Evolutionary conservation across 2,113 vertebrate genomes (phyloP).

Genomic region (Formicarius rufipectus): DNA sequence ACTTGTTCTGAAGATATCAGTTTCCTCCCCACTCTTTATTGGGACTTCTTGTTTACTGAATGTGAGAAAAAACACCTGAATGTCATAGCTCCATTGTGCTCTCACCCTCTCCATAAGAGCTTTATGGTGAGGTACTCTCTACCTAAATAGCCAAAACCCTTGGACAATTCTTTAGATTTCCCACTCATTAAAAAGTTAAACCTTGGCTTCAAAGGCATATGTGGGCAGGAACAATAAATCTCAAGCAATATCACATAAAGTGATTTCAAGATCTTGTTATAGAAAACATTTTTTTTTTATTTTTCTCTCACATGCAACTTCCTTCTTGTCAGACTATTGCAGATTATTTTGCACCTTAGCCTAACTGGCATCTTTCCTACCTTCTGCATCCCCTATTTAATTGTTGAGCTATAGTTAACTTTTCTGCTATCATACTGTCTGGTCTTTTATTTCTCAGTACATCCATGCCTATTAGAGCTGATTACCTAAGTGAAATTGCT

Average conservation of each 20-base stretch:
- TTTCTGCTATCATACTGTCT: not conserved
- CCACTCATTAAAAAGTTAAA: not conserved
- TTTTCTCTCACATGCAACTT: not conserved
- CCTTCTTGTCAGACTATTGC: not conserved
- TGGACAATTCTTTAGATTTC: not conserved
- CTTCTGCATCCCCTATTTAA: not conserved
- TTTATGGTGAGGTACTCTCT: not conserved
- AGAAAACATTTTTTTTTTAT: not conserved
- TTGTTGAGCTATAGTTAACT: not conserved
- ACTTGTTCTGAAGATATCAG: not conserved
- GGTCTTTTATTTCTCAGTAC: not conserved
- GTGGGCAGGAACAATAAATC: not conserved
- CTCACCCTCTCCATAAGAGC: too few relatives aligned
- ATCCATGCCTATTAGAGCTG: not conserved
- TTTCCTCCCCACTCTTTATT: not conserved
- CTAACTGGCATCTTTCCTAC: not conserved
- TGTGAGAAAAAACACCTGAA: not conserved
- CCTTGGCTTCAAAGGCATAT: not conserved
- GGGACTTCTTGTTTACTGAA: not conserved
- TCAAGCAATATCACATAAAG: not conserved
- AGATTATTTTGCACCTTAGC: not conserved
- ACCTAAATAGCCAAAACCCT: not conserved
- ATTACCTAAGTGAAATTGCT: not conserved
- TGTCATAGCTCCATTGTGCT: not conserved
- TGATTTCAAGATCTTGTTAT: not conserved